phyloP scores from a whole-genome alignment of 2,888 invertebrate species.

The Orchesella flavescens region DNA sequence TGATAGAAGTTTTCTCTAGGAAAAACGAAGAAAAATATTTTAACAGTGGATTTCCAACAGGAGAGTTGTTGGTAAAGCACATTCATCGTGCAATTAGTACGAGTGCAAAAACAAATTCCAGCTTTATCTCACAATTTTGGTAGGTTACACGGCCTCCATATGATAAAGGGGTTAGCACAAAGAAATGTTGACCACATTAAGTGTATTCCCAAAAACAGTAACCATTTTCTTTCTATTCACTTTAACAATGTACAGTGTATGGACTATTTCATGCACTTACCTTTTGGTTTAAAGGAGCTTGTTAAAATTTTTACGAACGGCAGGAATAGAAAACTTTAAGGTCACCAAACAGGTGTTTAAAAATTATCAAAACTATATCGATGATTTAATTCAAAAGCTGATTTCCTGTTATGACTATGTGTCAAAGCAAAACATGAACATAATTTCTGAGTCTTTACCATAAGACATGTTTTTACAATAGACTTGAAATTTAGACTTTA shows the following conservation, averaged over 20 bases:
- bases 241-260: not conserved
- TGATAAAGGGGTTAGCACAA: not conserved
- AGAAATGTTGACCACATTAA: not conserved
- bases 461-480: not conserved
- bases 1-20: too few species aligned
- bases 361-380: not conserved
- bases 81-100: not conserved
- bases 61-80: not conserved
- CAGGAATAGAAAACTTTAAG: not conserved
- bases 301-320: not conserved
- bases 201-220: not conserved
- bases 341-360: not conserved
- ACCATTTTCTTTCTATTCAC: not conserved
- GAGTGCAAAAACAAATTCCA: too few species aligned
- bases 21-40: too few species aligned
- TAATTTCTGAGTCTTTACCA: not conserved
- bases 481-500: not conserved
- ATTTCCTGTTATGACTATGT: not conserved
- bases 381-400: not conserved
- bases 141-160: not conserved
- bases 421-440: not conserved
- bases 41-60: too few species aligned
- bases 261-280: not conserved
- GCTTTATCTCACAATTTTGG: not conserved
- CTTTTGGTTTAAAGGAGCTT: not conserved